Evolutionary conservation across 2,797 vertebrate species (phyloP).

Genomic region (Semaprochilodus insignis): DNA sequence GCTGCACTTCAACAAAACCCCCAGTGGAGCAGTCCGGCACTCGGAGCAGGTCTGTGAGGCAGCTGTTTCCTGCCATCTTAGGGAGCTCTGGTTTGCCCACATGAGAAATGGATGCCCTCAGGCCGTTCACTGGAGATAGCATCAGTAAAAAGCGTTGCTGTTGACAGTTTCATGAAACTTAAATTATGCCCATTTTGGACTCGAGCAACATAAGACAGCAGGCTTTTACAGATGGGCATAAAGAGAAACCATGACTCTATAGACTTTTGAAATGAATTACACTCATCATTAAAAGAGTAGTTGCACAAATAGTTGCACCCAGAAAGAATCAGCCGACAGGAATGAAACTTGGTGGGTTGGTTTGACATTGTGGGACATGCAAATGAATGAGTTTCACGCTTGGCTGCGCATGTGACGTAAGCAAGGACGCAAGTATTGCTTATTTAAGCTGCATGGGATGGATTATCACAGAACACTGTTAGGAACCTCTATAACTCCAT

Average conservation of each 20-base stretch:
- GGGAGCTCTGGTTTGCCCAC: constrained; percentile 16
- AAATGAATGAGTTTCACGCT: too few relatives aligned
- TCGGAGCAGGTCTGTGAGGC: not conserved
- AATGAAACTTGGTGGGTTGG: too few relatives aligned
- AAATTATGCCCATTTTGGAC: constrained; percentile 36
- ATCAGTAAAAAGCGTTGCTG: constrained; percentile 23
- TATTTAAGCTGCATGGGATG: too few relatives aligned
- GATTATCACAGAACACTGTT: too few relatives aligned
- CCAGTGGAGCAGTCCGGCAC: not conserved
- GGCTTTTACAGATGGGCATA: constrained; percentile 24
- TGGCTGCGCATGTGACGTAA: too few relatives aligned
- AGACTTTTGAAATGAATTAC: not conserved
- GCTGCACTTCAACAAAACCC: constrained; percentile 10
- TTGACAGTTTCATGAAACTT: constrained; percentile 44
- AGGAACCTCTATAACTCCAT: too few relatives aligned
- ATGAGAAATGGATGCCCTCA: constrained; percentile 24
- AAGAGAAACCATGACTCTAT: not conserved
- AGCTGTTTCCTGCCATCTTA: constrained; percentile 36
- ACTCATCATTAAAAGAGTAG: too few relatives aligned
- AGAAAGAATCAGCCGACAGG: too few relatives aligned
- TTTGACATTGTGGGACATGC: too few relatives aligned
- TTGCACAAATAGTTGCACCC: too few relatives aligned
- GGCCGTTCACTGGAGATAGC: constrained; percentile 25
- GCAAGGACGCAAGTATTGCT: too few relatives aligned
- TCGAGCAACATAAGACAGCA: not conserved